Base-by-base conservation (phyloP, 1,140 invertebrate species). In the Elysia chlorotica region DNA sequence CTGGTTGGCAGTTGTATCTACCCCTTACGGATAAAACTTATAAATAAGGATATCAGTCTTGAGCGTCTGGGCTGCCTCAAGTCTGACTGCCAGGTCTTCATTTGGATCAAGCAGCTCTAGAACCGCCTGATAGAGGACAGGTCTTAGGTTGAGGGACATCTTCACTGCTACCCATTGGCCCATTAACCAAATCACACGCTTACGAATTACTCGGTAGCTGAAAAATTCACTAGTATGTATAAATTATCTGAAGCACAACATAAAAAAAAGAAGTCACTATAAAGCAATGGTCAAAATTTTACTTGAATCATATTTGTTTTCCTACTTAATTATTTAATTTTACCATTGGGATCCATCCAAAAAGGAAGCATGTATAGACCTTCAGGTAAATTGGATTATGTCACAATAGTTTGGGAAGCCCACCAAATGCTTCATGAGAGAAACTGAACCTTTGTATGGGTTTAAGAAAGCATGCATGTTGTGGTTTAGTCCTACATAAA, bases 121-220 rank as follows among this genome's bases (percentile, higher is more conserved):
- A 59, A 96, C 90, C 25, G 92, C 90, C 76, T 92, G 91, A 82
- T 97, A 98, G 41, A 97, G 88, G 28, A 91, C 89, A 4, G 95
- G 95, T 67, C 94, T 89, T 19, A 96, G 87, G 41, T 92, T 90
- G 2, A 91, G 85, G 0, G 93, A 93, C 74, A 97, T 89, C 87
- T 96, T 96, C 0, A 98, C 94, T 53, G 92, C 92, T 57, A 93
- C 92, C 95, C 95, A 97, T 77, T 92, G 90, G 5, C 92, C 93
- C 81, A 97, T 92, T 33, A 99, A 88, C 91, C 94, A 96, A 69
- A 95, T 93, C 31, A 97, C 93, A 76, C 96, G 89, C 78, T 95
- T 90, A 73, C 95, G 90, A 35, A 99, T 92, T 56, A 99, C 94
- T 83, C 93, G 91, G 79, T 95, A 97, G 85, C 96, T 95, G 75